Conservation (phyloP, 2,888 invertebrate genomes). For the Opisthograptis luteolata region DNA sequence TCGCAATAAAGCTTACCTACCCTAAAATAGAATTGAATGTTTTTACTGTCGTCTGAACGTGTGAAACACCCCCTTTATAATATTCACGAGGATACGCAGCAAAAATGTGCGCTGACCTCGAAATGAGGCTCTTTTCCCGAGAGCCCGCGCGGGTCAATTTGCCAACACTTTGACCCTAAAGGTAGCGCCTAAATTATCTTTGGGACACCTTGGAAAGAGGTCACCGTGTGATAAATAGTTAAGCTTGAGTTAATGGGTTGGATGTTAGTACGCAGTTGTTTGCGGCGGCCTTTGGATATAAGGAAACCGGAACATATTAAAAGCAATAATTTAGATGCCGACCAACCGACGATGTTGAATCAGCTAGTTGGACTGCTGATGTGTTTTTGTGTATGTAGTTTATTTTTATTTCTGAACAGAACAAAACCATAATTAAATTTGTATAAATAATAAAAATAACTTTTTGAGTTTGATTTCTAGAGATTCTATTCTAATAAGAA, state of each 20-base stretch:
- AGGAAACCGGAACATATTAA: slow-evolving; percentile 16
- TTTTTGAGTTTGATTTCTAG: no score
- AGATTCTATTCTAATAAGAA: no score
- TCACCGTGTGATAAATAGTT: slow-evolving; percentile 67
- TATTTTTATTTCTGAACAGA: no score
- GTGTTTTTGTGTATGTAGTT: no score
- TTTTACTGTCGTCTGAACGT: slow-evolving; percentile 61
- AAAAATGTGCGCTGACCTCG: slow-evolving; percentile 68
- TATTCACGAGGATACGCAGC: slow-evolving; percentile 61
- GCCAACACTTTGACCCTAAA: slow-evolving; percentile 67
- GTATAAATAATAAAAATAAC: no score
- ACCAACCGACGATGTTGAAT: neutral
- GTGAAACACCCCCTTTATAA: slow-evolving; percentile 67
- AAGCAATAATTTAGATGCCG: slow-evolving; percentile 13
- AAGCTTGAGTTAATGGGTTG: slow-evolving; percentile 63
- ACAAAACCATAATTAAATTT: no score
- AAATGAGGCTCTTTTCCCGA: slow-evolving; percentile 57
- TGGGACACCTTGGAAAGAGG: slow-evolving; percentile 65
- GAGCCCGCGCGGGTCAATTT: slow-evolving; percentile 63
- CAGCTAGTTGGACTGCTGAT: no score
- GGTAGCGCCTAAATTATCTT: slow-evolving; percentile 68
- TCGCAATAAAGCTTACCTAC: slow-evolving; percentile 58
- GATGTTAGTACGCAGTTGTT: slow-evolving; percentile 47
- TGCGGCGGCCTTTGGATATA: slow-evolving; percentile 19
- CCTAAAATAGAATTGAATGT: slow-evolving; percentile 52